A percentile compares a stretch with the other conserved stretches of the same genome.
These are phyloP conservation scores for Lagodon rhomboides DNA, from an alignment of 2,797 vertebrate genomes.

Conservation along the genomic window DNA sequence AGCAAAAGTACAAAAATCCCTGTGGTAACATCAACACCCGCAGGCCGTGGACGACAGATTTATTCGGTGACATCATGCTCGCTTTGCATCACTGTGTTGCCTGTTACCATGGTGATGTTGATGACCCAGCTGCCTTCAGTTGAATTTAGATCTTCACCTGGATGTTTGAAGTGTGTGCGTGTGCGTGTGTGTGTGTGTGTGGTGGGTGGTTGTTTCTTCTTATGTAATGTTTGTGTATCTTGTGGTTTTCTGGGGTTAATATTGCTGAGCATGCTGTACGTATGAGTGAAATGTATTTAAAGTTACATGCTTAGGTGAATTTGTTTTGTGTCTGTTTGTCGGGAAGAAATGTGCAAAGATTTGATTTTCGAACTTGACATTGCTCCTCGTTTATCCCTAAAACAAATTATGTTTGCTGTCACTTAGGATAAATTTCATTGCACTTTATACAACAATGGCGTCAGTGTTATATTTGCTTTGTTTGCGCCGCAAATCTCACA, in stretches of 20 bases:
- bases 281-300: not conserved
- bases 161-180: slow-evolving; percentile 38
- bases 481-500: not conserved
- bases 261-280: not conserved
- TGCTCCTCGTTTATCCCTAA: not conserved
- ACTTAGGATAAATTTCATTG: not conserved
- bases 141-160: slow-evolving; percentile 28
- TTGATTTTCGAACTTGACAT: not conserved
- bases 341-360: not conserved
- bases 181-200: slow-evolving; percentile 8
- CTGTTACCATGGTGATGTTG: slow-evolving; percentile 62
- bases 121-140: slow-evolving; percentile 40
- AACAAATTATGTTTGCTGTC: not conserved
- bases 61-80: slow-evolving; percentile 66
- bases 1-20: slow-evolving; percentile 47
- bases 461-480: not conserved
- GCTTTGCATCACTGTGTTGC: slow-evolving; percentile 73
- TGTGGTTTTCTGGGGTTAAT: not conserved
- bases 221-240: not conserved
- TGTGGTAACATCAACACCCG: slow-evolving; percentile 62
- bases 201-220: slow-evolving; percentile 16
- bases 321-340: not conserved
- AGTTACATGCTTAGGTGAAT: not conserved
- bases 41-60: slow-evolving; percentile 56
- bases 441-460: not conserved